Evolutionary conservation across 1,140 invertebrate genomes (phyloP).

Genomic region (Ceratina japonica): DNA sequence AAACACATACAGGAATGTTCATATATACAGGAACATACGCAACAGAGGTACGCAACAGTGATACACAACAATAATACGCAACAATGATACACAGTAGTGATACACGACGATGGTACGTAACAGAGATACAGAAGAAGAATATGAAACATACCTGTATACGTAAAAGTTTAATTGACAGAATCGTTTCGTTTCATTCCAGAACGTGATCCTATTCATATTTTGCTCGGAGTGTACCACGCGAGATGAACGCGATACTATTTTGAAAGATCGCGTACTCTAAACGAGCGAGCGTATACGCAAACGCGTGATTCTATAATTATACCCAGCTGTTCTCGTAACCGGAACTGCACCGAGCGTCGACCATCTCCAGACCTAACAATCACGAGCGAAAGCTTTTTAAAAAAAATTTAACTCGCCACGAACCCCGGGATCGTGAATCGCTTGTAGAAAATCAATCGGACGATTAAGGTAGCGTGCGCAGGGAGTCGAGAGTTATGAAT

Average conservation of each 20-base stretch:
- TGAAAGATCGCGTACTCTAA: conserved; percentile 35
- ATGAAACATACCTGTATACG: neutral
- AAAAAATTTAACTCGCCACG: neutral
- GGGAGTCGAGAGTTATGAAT: conserved; percentile 15
- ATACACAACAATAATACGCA: no score
- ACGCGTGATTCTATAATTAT: conserved; percentile 55
- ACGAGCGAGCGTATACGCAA: conserved; percentile 46
- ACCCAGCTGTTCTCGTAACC: conserved; percentile 47
- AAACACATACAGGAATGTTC: no score
- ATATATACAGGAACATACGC: no score
- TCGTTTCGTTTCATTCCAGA: conserved; percentile 12
- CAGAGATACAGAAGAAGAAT: no score
- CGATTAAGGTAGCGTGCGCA: conserved; percentile 1
- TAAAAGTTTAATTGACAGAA: no score
- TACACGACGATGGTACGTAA: no score
- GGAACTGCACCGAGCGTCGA: conserved; percentile 54
- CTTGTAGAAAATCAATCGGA: neutral
- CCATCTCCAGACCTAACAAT: no score
- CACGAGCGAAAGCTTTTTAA: no score
- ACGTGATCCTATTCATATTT: neutral
- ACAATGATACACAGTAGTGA: no score
- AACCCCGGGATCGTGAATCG: neutral
- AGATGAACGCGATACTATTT: conserved; percentile 56
- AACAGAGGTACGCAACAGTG: no score
- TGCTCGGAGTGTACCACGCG: neutral